phyloP scores from a whole-genome alignment of 2,888 invertebrate genomes.

The Anodontia alba region DNA sequence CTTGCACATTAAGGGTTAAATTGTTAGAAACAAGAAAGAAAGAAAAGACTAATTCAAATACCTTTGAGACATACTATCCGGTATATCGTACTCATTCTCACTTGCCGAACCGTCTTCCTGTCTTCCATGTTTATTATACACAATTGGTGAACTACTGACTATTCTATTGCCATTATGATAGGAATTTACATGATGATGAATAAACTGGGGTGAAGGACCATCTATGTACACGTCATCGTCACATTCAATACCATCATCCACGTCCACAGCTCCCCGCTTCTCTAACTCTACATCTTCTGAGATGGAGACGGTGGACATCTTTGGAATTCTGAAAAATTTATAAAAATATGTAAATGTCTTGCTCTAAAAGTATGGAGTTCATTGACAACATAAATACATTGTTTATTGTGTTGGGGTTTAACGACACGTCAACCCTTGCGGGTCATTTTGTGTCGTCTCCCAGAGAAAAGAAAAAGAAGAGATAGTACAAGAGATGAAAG shows the following conservation, averaged over 20 bases:
- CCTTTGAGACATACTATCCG: background rate
- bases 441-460: too few relatives aligned
- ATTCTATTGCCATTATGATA: background rate
- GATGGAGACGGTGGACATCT: constrained; percentile 44
- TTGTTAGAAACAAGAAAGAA: too few relatives aligned
- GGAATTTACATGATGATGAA: constrained; percentile 37
- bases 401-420: too few relatives aligned
- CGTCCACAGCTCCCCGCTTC: constrained; percentile 36
- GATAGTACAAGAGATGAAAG: too few relatives aligned
- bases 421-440: too few relatives aligned
- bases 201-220: constrained; percentile 53
- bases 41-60: background rate
- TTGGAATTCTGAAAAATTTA: constrained; percentile 50
- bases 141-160: constrained; percentile 14
- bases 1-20: too few relatives aligned
- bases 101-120: background rate
- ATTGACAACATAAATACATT: too few relatives aligned
- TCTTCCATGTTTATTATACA: constrained; percentile 15
- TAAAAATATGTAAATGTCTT: too few relatives aligned
- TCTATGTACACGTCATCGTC: constrained; percentile 67
- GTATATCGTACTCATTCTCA: constrained; percentile 1
- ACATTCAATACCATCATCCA: constrained; percentile 74
- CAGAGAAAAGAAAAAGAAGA: too few relatives aligned
- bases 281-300: constrained; percentile 48
- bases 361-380: too few relatives aligned